Percentiles rank a stretch among this genome's conserved stretches.
phyloP scores from a whole-genome alignment of 2,888 invertebrate genomes.

The Cartodere bifasciata region DNA sequence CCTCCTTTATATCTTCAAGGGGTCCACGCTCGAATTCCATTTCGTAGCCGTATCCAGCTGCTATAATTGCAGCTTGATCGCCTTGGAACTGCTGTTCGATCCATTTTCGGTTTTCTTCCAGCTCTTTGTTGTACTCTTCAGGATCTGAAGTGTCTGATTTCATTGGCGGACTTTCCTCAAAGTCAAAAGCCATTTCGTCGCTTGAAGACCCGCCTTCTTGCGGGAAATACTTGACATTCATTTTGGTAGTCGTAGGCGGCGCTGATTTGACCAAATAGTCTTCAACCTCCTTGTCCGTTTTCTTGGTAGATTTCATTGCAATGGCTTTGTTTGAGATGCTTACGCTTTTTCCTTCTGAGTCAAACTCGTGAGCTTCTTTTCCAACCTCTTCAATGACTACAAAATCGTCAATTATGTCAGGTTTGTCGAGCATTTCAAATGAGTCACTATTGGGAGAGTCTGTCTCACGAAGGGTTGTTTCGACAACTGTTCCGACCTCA shows the following conservation, averaged over 20 bases:
- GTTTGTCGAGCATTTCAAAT: slow-evolving; percentile 78
- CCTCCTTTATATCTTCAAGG: slow-evolving; percentile 84
- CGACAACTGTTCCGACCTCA: slow-evolving; percentile 46
- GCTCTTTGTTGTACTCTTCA: slow-evolving; percentile 41
- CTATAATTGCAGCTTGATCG: slow-evolving; percentile 46
- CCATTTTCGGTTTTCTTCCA: slow-evolving; percentile 74
- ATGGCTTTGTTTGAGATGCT: slow-evolving; percentile 43
- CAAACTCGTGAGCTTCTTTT: slow-evolving; percentile 72
- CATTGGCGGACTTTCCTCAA: slow-evolving; percentile 52
- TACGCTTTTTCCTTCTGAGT: slow-evolving; percentile 71
- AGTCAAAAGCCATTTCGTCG: slow-evolving; percentile 53
- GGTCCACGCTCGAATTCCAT: slow-evolving; percentile 75
- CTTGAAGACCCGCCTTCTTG: slow-evolving; percentile 41
- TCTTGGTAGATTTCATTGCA: slow-evolving; percentile 38
- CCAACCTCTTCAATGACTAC: slow-evolving; percentile 82
- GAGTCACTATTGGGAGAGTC: slow-evolving; percentile 75
- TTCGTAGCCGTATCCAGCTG: slow-evolving; percentile 50
- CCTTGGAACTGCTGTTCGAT: slow-evolving; percentile 81
- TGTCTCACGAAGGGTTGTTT: slow-evolving; percentile 38
- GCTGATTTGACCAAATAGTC: slow-evolving; percentile 57
- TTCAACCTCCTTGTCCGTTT: slow-evolving; percentile 60
- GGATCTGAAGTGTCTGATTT: slow-evolving; percentile 25
- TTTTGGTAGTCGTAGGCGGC: slow-evolving; percentile 44
- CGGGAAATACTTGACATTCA: slow-evolving; percentile 37
- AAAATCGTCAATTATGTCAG: slow-evolving; percentile 76